phyloP scores from a whole-genome alignment of 2,888 invertebrate species.

The Ptilodon capucinus region DNA sequence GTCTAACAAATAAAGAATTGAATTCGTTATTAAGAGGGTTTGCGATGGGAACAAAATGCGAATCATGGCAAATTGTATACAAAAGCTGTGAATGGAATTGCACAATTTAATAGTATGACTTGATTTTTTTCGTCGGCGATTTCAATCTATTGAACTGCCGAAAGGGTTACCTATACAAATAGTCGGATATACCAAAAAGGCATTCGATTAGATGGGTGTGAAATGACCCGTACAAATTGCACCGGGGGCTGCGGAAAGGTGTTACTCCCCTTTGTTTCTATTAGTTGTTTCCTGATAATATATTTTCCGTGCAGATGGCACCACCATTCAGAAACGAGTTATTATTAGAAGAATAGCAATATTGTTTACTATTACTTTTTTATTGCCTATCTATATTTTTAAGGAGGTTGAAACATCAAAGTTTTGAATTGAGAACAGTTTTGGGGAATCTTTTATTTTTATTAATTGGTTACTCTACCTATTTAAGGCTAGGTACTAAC shows the following conservation, averaged over 20 bases:
- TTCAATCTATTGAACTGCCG: slow-evolving; percentile 10
- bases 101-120: slow-evolving; percentile 1
- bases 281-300: slow-evolving; percentile 17
- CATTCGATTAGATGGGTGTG: slow-evolving; percentile 49
- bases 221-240: slow-evolving; percentile 51
- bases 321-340: background rate
- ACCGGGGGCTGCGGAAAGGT: slow-evolving; percentile 41
- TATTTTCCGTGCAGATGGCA: slow-evolving; percentile 8
- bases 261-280: slow-evolving; percentile 15
- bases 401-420: too few species aligned
- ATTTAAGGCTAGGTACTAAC: too few species aligned
- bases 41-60: background rate
- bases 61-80: background rate
- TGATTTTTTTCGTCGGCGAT: slow-evolving; percentile 9
- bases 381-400: too few species aligned
- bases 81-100: background rate
- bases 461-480: too few species aligned
- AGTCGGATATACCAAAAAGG: slow-evolving; percentile 38
- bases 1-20: too few species aligned
- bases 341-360: background rate
- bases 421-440: too few species aligned
- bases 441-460: too few species aligned
- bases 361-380: too few species aligned
- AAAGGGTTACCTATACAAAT: slow-evolving; percentile 28
- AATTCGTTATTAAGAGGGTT: too few species aligned